Evolutionary conservation across 2,113 vertebrate species (phyloP).

Genomic region (Terrapene triunguis): DNA sequence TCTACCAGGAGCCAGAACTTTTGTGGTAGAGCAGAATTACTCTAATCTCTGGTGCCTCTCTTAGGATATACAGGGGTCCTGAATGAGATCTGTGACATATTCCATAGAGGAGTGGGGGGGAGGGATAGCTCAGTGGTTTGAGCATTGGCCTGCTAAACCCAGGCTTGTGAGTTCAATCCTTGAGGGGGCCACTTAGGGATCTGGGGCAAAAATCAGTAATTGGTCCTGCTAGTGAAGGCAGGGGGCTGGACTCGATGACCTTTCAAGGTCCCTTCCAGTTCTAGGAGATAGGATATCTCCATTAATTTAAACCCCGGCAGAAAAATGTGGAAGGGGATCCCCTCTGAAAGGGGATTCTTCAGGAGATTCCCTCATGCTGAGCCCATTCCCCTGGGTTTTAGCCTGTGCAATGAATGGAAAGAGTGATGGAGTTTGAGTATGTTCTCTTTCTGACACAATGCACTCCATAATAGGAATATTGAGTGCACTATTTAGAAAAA

Average conservation of each 20-base stretch:
- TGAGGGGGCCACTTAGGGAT: too few species aligned
- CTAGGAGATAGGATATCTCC: too few species aligned
- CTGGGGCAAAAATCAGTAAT: too few species aligned
- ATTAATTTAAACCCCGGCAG: neutral
- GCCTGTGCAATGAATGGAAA: neutral
- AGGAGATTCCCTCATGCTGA: neutral
- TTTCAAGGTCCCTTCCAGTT: too few species aligned
- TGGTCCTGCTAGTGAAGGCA: too few species aligned
- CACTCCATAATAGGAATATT: neutral
- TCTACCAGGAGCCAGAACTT: neutral
- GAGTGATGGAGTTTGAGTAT: neutral
- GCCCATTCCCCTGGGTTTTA: neutral
- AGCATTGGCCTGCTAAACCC: too few species aligned
- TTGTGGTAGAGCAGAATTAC: neutral
- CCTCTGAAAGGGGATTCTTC: neutral
- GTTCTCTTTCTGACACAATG: neutral
- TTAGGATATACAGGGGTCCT: neutral
- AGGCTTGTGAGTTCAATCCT: too few species aligned
- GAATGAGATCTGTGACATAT: neutral
- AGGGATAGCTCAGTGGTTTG: too few species aligned
- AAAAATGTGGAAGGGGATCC: neutral
- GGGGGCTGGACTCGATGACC: too few species aligned
- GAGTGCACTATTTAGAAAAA: neutral
- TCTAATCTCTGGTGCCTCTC: neutral
- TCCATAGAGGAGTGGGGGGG: neutral